Evolutionary conservation across 2,888 invertebrate genomes (phyloP).

Genomic region (Pristionchus mayeri): DNA sequence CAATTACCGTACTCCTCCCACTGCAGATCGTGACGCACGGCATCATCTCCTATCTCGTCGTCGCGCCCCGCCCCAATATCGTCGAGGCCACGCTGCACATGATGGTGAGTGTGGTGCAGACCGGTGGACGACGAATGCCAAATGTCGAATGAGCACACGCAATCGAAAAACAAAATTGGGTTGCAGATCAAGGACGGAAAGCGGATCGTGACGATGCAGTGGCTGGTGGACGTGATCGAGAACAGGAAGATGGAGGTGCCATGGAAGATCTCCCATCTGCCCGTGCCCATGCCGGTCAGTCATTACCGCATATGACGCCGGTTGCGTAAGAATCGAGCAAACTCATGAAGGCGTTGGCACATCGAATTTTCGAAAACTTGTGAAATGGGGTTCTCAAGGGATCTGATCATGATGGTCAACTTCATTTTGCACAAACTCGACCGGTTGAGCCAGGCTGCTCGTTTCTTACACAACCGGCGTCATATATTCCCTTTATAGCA

Average conservation of each 20-base stretch:
- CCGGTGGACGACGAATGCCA: neutral
- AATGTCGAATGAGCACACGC: neutral
- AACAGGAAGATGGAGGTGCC: slow-evolving; percentile 91
- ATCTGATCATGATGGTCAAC: too few relatives aligned
- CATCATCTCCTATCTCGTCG: neutral
- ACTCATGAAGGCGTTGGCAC: too few relatives aligned
- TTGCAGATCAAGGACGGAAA: slow-evolving; percentile 66
- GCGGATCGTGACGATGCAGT: slow-evolving; percentile 87
- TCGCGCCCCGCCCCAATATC: neutral
- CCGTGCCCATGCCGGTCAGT: slow-evolving; percentile 77
- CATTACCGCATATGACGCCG: too few relatives aligned
- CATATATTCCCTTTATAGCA: too few relatives aligned
- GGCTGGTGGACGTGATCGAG: slow-evolving; percentile 91
- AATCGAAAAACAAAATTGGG: neutral
- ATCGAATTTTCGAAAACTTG: neutral
- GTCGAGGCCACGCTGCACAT: neutral
- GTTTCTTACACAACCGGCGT: too few relatives aligned
- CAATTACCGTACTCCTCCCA: neutral
- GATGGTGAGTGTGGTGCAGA: neutral
- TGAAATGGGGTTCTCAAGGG: too few relatives aligned
- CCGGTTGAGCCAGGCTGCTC: too few relatives aligned
- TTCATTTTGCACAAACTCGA: too few relatives aligned
- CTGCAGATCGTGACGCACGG: neutral
- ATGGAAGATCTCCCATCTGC: slow-evolving; percentile 93
- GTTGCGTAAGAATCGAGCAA: too few relatives aligned